A percentile compares a stretch with the other conserved stretches of the same genome.
phyloP scores from a whole-genome alignment of 2,113 vertebrate genomes.

The Calyptommatus sinebrachiatus region DNA sequence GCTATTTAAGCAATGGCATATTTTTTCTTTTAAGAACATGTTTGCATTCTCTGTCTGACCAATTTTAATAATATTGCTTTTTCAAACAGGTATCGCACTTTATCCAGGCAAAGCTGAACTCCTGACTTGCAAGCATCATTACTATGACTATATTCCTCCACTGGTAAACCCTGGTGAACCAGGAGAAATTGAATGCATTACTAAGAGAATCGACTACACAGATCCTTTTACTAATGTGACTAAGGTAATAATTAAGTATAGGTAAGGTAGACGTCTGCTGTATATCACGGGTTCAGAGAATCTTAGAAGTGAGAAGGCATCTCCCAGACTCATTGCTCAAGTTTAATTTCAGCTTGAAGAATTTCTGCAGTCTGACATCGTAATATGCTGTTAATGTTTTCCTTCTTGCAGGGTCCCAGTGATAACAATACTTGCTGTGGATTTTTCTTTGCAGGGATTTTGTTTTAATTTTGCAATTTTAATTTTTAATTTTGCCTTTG shows the following conservation, averaged over 20 bases:
- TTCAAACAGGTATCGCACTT: conserved; percentile 85
- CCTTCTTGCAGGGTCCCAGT: not conserved
- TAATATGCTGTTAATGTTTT: no score
- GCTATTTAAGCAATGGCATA: not conserved
- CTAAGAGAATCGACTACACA: conserved; percentile 79
- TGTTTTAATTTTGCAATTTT: not conserved
- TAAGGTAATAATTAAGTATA: conserved; percentile 69
- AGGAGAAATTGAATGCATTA: conserved; percentile 77
- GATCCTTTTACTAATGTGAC: conserved; percentile 86
- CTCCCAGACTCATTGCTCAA: no score
- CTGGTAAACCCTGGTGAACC: conserved; percentile 77
- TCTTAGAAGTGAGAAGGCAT: no score
- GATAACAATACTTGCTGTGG: not conserved
- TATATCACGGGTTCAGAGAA: no score
- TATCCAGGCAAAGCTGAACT: conserved; percentile 86
- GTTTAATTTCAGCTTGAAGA: no score
- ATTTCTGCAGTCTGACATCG: no score
- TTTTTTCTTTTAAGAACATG: not conserved
- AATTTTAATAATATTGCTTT: not conserved
- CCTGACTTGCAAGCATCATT: conserved; percentile 88
- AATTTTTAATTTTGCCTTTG: not conserved
- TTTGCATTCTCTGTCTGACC: not conserved
- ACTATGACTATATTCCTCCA: conserved; percentile 85
- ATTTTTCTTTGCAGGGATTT: not conserved
- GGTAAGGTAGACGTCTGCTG: not conserved